Evolutionary conservation across 2,113 vertebrate species (phyloP), one percentile per base, ranked within the genome.

Genomic region (Vicugna pacos): DNA sequence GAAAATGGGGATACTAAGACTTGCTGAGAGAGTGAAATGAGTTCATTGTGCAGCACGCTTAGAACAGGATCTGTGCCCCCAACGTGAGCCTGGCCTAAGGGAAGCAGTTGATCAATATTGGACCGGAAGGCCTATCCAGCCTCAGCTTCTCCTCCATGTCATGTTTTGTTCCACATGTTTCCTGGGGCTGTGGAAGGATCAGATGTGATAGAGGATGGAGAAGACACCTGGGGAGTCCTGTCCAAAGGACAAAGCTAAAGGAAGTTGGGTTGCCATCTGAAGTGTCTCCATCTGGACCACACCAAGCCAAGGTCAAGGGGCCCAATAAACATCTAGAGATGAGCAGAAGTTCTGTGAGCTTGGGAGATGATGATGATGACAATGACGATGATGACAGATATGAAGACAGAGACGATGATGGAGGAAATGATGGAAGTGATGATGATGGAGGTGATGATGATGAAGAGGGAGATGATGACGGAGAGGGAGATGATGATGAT

Each of bases 331-430:
- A 22, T 48, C 56, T 32, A 14, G 73, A 64, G 32, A 62, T 54
- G n/a, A 92, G 26, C 8, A 82, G 62, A 75, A 38, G 28, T 38
- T 46, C 65, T 86, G 54, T 48, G 69, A 72, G 62, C 75, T 73
- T 46, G 38, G 46, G n/a, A 87, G 48, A 46, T 8, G 42, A 32
- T 46, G 72, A 24, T 26, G 73, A 67, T 24, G n/a, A 35, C 15
- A 56, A 2, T 11, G 26, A 2, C 30, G 72, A 0, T 52, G n/a
- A 0, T 14, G 38, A 3, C 4, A 42, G 67, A 48, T 46, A 20
- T 17, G 12, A 4, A 14, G 56, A 13, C 19, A 16, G 14, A 38
- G 30, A 12, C 0, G 46, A 75, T 24, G 32, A 92, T 73, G 46
- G 26, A 26, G 60, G 17, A 16, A 22, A 48, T 20, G 67, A 50